A percentile compares a stretch with the other conserved stretches of the same genome.
phyloP scores from a whole-genome alignment of 2,113 vertebrate species.

The Nycticorax nycticorax region DNA sequence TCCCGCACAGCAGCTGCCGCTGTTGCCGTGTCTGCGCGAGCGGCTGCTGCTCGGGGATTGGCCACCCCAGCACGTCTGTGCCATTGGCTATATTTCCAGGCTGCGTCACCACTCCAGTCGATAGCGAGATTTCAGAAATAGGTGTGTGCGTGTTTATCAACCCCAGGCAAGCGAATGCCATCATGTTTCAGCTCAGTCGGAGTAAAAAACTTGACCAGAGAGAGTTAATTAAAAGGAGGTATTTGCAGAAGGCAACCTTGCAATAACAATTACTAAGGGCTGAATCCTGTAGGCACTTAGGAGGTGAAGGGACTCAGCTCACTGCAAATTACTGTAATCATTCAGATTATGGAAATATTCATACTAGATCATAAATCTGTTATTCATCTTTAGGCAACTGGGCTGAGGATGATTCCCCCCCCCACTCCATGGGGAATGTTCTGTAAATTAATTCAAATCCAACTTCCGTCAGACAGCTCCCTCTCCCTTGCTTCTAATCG shows the following conservation, averaged over 20 bases:
- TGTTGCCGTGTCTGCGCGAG: slow-evolving; percentile 36
- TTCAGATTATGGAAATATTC: slow-evolving; percentile 52
- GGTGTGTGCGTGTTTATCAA: slow-evolving; percentile 16
- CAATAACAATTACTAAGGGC: not conserved
- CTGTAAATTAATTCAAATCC: slow-evolving; percentile 56
- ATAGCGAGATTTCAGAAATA: not conserved
- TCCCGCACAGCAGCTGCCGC: slow-evolving; percentile 24
- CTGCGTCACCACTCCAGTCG: not conserved
- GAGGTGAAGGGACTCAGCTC: not conserved
- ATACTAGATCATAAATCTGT: slow-evolving; percentile 34
- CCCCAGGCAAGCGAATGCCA: slow-evolving; percentile 6
- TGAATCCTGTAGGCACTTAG: not conserved
- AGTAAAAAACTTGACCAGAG: not conserved
- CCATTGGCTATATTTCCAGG: not conserved
- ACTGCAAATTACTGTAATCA: slow-evolving; percentile 8
- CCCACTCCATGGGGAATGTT: not conserved
- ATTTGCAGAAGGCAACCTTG: not conserved
- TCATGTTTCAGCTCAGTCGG: not conserved
- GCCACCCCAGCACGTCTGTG: not conserved
- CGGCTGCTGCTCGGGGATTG: slow-evolving; percentile 19
- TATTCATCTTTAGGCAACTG: slow-evolving; percentile 40
- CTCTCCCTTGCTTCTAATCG: slow-evolving; percentile 28
- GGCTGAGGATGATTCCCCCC: not conserved
- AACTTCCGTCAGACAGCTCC: slow-evolving; percentile 26
- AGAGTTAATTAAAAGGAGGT: not conserved